Conservation (phyloP, 2,797 vertebrate species). For the Hemibagrus guttatus region DNA sequence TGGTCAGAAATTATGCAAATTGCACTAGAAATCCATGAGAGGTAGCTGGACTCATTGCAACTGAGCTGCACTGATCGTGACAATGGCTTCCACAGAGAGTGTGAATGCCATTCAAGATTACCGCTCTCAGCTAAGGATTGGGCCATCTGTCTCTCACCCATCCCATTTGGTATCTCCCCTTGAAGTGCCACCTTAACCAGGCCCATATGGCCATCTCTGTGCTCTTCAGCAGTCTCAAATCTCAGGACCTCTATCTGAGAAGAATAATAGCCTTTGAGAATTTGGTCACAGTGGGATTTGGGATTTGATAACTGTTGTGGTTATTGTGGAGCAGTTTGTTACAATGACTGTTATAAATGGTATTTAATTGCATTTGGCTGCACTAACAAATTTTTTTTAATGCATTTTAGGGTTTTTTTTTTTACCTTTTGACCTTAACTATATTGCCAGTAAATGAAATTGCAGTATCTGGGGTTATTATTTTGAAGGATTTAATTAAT, state of each 20-base stretch:
- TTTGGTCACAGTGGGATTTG: conserved; percentile 14
- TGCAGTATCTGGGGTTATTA: neutral
- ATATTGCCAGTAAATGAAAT: neutral
- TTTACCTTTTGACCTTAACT: neutral
- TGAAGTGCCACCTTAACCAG: conserved; percentile 62
- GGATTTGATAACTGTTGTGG: conserved; percentile 4
- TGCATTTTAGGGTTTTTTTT: neutral
- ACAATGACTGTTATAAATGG: neutral
- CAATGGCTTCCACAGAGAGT: conserved; percentile 48
- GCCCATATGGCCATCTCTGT: conserved; percentile 64
- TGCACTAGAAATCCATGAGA: neutral
- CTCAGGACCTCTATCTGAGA: conserved; percentile 21
- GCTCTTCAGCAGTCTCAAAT: conserved; percentile 45
- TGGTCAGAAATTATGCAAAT: neutral
- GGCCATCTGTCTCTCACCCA: conserved; percentile 57
- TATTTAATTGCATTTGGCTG: neutral
- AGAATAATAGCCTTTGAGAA: conserved; percentile 29
- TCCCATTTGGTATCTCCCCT: conserved; percentile 64
- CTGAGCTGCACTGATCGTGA: conserved; percentile 41
- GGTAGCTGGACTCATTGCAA: conserved; percentile 6
- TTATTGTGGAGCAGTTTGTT: neutral
- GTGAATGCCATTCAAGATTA: conserved; percentile 53
- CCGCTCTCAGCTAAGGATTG: conserved; percentile 43
- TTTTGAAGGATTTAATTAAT: too few relatives aligned
- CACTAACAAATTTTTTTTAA: too few relatives aligned